Conservation (phyloP, 2,797 vertebrate genomes). For the Poecilia wingei region DNA sequence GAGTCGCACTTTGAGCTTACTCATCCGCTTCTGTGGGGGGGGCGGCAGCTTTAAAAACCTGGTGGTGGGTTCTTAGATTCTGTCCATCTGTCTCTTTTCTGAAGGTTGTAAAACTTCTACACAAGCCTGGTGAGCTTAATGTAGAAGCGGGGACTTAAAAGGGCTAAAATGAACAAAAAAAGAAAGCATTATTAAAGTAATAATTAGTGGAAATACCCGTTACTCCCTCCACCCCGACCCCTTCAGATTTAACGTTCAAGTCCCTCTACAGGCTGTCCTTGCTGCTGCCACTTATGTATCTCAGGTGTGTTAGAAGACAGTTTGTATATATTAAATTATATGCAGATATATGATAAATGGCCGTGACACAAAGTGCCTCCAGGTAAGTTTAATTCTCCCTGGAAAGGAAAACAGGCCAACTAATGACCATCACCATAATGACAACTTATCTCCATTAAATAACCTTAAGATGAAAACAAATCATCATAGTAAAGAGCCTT, state of each 20-base stretch:
- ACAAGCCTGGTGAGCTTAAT: constrained; percentile 54
- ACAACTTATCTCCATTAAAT: constrained; percentile 40
- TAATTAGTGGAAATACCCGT: constrained; percentile 70
- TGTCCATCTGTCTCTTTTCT: constrained; percentile 58
- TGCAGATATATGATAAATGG: constrained; percentile 73
- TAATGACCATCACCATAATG: constrained; percentile 67
- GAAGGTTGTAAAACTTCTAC: constrained; percentile 72
- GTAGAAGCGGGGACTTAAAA: constrained; percentile 79
- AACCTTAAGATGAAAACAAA: constrained; percentile 13
- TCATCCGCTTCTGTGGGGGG: constrained; percentile 61
- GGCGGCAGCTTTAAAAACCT: constrained; percentile 60
- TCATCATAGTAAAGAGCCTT: constrained; percentile 29
- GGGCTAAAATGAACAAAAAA: constrained; percentile 83
- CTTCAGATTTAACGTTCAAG: constrained; percentile 45
- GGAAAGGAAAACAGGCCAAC: constrained; percentile 70
- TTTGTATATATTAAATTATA: constrained; percentile 66
- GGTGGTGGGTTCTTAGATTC: constrained; percentile 81
- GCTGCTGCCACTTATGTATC: constrained; percentile 72
- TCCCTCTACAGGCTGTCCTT: constrained; percentile 54
- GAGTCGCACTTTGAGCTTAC: constrained; percentile 73
- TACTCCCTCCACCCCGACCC: constrained; percentile 48
- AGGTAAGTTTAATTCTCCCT: constrained; percentile 58
- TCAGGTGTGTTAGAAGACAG: constrained; percentile 76
- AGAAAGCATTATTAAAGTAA: constrained; percentile 65
- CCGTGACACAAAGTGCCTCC: constrained; percentile 85